Evolutionary conservation across 1,140 invertebrate species (phyloP), one percentile per base, ranked within the genome.

Genomic region (Zaprionus davidi): DNA sequence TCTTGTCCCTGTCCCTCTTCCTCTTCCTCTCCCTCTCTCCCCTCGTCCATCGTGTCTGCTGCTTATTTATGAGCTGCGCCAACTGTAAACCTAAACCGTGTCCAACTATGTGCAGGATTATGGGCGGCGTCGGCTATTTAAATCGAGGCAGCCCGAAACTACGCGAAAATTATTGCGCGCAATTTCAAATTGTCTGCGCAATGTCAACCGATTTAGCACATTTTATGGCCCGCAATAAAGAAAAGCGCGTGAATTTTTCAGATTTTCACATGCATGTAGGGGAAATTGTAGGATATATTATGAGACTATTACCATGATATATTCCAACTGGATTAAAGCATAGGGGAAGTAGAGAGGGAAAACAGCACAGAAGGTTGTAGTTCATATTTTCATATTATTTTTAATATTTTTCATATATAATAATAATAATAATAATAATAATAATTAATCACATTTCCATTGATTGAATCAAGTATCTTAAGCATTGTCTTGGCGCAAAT

Each of bases 141-240:
- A 75, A 65, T 65, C 31, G 70, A 71, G 58, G 67, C 68, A 58
- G 17, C 60, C 28, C n/a, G 6, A 36, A 49, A 53, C 34, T 55
- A 7, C 28, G 53, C 28, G 36, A 66, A 38, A 66, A 66, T 59
- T 59, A 71, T 59, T n/a, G 67, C 55, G 41, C 70, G 44, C 69
- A 55, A 76, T 76, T 68, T 58, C 57, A 79, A 79, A 76, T 76
- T 77, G 78, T 79, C 77, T 79, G 69, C 67, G 73, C 73, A 76
- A 79, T 79, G 77, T 79, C 78, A 79, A 56, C 57, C 34, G 51
- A 77, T 71, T 79, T 71, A 76, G 57, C 67, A 63, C 63, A 71
- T 76, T 79, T 79, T 79, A 72, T 77, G 75, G 65, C 38, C 28
- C 44, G 69, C 49, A 53, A 78, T 78, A 78, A 78, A 65, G 20